These are phyloP conservation scores for Drosophila pseudoobscura DNA, from an alignment of 1,140 invertebrate species.

Conservation along the genomic window DNA sequence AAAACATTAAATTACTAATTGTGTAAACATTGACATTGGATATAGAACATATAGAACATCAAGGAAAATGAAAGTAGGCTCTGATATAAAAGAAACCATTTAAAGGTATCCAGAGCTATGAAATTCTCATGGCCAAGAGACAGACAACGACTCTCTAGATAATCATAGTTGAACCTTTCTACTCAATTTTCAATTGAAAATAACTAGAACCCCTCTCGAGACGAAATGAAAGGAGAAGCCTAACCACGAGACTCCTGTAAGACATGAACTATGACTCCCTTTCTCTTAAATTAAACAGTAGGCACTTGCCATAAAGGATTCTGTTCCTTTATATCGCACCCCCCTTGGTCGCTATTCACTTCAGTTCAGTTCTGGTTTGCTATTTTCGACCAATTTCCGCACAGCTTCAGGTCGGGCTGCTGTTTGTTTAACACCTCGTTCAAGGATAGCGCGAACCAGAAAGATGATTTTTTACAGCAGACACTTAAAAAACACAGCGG, in stretches of 20 bases:
- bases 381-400: conserved; percentile 28
- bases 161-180: too few species aligned
- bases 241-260: too few species aligned
- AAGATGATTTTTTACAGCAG: conserved; percentile 45
- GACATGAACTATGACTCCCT: too few species aligned
- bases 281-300: conserved; percentile 34
- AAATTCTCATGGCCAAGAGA: too few species aligned
- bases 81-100: too few species aligned
- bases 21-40: conserved; percentile 2
- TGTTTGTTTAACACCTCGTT: conserved; percentile 58
- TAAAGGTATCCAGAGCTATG: too few species aligned
- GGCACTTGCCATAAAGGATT: conserved; percentile 34
- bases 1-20: conserved; percentile 27
- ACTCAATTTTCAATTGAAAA: too few species aligned
- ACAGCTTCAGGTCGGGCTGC: conserved; percentile 47
- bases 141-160: too few species aligned
- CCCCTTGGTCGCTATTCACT: conserved; percentile 22
- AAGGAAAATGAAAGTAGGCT: too few species aligned
- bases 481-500: conserved; percentile 30
- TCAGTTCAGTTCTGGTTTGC: neutral
- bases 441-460: conserved; percentile 32
- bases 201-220: too few species aligned
- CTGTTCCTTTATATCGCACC: conserved; percentile 15
- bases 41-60: too few species aligned
- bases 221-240: too few species aligned